Percentiles rank a stretch among this genome's conserved stretches.
Evolutionary conservation across 2,113 vertebrate genomes (phyloP).

Genomic region (Xenotilapia caudafasciata): DNA sequence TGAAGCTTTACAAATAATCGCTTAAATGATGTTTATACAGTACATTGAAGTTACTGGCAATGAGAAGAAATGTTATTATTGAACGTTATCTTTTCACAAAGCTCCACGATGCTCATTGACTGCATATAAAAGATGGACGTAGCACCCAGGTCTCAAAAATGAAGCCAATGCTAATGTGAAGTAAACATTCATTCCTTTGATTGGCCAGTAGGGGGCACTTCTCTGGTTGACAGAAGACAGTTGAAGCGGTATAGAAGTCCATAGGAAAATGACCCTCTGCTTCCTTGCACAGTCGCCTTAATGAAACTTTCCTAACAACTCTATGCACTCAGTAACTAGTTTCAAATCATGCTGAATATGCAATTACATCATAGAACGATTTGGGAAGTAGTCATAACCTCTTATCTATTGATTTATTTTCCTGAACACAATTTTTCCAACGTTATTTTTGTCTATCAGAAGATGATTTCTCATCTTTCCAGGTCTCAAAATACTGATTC

Average conservation of each 20-base stretch:
- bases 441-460: background rate
- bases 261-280: background rate
- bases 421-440: accelerated
- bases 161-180: background rate
- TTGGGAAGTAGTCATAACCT: accelerated
- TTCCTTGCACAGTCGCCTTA: accelerated
- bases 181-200: background rate
- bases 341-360: background rate
- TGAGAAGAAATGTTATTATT: background rate
- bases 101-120: accelerated
- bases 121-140: accelerated
- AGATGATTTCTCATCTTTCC: background rate
- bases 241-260: background rate
- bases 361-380: background rate
- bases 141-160: background rate
- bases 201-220: background rate
- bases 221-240: background rate
- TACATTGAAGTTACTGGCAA: accelerated
- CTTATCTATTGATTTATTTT: background rate
- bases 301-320: background rate
- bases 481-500: background rate
- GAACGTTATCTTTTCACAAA: background rate
- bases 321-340: background rate
- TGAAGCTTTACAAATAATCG: background rate
- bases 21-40: background rate